Evolutionary conservation across 92 coral and sea anemone species (phyloP).

Genomic region (Isaurus tuberculatus): DNA sequence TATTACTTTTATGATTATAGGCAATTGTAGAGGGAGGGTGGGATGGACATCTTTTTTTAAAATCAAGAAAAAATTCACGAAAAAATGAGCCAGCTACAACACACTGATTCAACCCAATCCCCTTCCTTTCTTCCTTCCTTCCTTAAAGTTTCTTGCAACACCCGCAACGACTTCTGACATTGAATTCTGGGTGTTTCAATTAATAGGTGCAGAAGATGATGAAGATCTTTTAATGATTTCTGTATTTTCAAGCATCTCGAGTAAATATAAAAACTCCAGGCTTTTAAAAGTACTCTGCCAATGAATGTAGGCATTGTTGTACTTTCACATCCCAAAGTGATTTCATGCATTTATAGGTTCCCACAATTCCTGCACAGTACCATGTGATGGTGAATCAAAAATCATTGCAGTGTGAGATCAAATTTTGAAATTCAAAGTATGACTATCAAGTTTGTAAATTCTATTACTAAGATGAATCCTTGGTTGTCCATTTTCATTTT

Average conservation of each 20-base stretch:
- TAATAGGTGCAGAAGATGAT: background rate
- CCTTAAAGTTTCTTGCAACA: background rate
- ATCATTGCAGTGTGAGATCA: background rate
- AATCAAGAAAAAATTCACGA: background rate
- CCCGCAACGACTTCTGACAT: background rate
- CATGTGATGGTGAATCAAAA: background rate
- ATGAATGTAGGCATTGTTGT: background rate
- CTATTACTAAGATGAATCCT: constrained; percentile 1
- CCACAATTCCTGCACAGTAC: background rate
- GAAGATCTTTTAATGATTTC: background rate
- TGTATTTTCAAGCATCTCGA: background rate
- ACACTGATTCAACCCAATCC: constrained; percentile 9
- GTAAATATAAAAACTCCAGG: constrained; percentile 7
- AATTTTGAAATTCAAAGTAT: background rate
- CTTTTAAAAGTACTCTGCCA: background rate
- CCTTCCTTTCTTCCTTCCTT: background rate
- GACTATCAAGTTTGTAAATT: background rate
- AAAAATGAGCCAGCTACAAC: background rate
- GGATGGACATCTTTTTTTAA: constrained; percentile 1
- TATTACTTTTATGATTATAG: constrained; percentile 1
- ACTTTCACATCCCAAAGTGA: constrained; percentile 1
- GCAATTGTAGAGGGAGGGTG: constrained; percentile 1
- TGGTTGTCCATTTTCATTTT: constrained; percentile 3
- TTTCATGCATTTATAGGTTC: background rate
- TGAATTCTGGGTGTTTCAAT: constrained; percentile 1